Base-by-base conservation (phyloP, 2,797 vertebrate genomes). In the Phalloptychus januarius region DNA sequence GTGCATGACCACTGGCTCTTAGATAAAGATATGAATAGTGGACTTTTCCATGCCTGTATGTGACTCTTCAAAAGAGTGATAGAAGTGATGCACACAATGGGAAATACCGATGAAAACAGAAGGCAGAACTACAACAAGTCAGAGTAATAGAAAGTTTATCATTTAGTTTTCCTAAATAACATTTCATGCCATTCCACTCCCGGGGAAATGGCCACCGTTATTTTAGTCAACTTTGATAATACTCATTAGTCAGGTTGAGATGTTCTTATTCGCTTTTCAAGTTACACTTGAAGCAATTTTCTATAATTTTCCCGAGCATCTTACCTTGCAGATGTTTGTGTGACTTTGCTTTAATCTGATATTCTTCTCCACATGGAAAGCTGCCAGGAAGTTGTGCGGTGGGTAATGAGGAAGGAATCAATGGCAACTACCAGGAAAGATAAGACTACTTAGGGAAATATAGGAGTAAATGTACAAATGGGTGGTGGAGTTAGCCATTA, bases 401-500 rank as follows among this genome's bases (percentile, higher is more conserved):
- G 36, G 58, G 4, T 80, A 65, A 58, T 67, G 23, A 78, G 45
- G 52, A 42, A 71, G 18, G 36, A 81, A 42, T 78, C 75, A 56
- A 16, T 72, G 56, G 76, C 65, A 67, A 54, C 52, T 80, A 84
- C 61, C 38, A 76, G 40, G 77, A 48, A 76, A 77, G 42, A 80
- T 56, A 54, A 77, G 69, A 54, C 25, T 42, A n/a, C 50, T 76
- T 69, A 48, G 33, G 31, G 10, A 67, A 69, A 76, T 82, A 46
- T n/a, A 23, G 31, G 69, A 76, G 48, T 77, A 77, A 69, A 82
- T 87, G 72, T 48, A 80, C 71, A 38, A 61, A 18, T 72, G 18
- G 79, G 50, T 61, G 56, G 67, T 56, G 71, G n/a, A 85, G 74
- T 77, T 45, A 23, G 36, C 79, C 75, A 84, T 76, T 76, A 76